phyloP scores from a whole-genome alignment of 2,888 invertebrate genomes.

The Netelia melanura region DNA sequence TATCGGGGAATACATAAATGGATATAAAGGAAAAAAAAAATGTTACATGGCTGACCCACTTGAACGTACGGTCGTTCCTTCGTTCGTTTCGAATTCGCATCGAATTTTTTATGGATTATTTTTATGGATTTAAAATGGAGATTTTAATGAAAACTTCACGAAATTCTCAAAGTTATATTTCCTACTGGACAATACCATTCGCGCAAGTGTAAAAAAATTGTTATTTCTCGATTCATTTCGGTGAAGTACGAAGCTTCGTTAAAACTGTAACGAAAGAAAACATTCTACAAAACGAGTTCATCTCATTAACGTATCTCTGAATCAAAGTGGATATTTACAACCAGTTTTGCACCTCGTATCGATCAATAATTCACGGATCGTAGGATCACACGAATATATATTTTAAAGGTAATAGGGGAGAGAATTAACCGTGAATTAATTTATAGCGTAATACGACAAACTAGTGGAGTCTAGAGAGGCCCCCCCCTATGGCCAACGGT shows the following conservation, averaged over 20 bases:
- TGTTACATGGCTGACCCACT: neutral
- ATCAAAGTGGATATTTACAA: slow-evolving; percentile 41
- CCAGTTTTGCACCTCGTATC: slow-evolving; percentile 25
- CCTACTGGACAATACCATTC: too few species aligned
- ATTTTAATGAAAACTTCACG: too few species aligned
- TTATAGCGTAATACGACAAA: slow-evolving; percentile 42
- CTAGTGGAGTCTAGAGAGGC: slow-evolving; percentile 31
- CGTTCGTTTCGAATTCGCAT: neutral
- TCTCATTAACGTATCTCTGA: slow-evolving; percentile 20
- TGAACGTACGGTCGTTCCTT: neutral
- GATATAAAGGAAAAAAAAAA: neutral
- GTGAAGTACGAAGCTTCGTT: too few species aligned
- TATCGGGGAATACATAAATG: neutral
- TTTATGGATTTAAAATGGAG: too few species aligned
- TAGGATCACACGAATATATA: slow-evolving; percentile 25
- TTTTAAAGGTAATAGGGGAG: slow-evolving; percentile 42
- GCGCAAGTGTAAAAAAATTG: too few species aligned
- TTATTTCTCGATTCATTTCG: too few species aligned
- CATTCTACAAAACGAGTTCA: neutral
- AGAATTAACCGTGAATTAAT: slow-evolving; percentile 56
- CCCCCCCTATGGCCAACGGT: slow-evolving; percentile 9
- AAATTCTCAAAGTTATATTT: too few species aligned
- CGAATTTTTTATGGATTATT: too few species aligned
- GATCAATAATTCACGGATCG: slow-evolving; percentile 52
- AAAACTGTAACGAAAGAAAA: too few species aligned